Conservation (phyloP, 2,888 invertebrate species). For the Pandemis heparana region DNA sequence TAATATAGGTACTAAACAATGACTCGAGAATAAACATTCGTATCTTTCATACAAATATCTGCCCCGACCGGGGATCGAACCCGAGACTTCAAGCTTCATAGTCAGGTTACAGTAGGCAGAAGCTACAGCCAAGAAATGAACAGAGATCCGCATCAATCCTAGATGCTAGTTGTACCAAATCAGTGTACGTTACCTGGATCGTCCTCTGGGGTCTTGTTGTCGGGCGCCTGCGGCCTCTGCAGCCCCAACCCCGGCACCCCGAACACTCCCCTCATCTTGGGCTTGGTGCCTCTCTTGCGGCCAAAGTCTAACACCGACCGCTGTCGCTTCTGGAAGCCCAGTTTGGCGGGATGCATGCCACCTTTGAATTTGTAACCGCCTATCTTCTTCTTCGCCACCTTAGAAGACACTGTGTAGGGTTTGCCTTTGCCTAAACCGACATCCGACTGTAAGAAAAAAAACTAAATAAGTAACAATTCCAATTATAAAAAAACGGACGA, state of each 20-base stretch:
- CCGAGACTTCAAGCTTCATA: too few species aligned
- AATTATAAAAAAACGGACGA: too few species aligned
- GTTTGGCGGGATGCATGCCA: slow-evolving; percentile 86
- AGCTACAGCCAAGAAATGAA: too few species aligned
- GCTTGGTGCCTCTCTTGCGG: slow-evolving; percentile 93
- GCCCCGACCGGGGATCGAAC: too few species aligned
- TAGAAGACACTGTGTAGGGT: slow-evolving; percentile 90
- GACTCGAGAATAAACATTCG: too few species aligned
- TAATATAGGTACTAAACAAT: too few species aligned
- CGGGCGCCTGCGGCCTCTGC: slow-evolving; percentile 88
- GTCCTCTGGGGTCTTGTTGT: slow-evolving; percentile 79
- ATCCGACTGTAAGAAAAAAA: slow-evolving; percentile 69
- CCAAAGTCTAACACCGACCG: slow-evolving; percentile 90
- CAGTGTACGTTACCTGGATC: slow-evolving; percentile 72
- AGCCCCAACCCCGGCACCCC: slow-evolving; percentile 92
- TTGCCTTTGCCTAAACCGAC: slow-evolving; percentile 92
- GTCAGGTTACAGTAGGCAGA: too few species aligned
- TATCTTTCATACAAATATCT: too few species aligned
- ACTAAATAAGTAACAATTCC: background rate
- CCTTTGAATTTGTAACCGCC: slow-evolving; percentile 89
- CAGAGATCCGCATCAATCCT: too few species aligned
- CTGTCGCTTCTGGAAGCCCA: slow-evolving; percentile 90
- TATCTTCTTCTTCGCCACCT: slow-evolving; percentile 92
- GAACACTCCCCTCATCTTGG: slow-evolving; percentile 94
- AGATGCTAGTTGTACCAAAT: background rate